phyloP scores from a whole-genome alignment of 2,113 vertebrate genomes.

The Tautogolabrus adspersus region DNA sequence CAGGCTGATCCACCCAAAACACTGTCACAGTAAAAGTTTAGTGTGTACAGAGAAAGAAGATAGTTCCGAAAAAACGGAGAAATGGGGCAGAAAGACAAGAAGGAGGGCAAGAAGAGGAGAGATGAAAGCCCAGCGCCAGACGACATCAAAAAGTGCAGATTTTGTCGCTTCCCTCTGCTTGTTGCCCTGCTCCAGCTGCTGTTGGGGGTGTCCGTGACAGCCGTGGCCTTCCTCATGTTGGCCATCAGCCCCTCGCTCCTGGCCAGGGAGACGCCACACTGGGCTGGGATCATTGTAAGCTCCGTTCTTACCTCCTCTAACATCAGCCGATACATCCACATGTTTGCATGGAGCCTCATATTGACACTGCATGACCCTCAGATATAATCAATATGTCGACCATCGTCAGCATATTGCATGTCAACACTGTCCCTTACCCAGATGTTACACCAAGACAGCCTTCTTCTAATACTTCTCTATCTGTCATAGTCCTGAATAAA shows the following conservation, averaged over 20 bases:
- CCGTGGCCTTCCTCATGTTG: conserved; percentile 93
- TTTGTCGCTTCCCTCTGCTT: conserved; percentile 94
- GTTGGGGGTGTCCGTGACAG: conserved; percentile 87
- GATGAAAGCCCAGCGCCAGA: conserved; percentile 75
- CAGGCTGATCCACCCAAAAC: conserved; percentile 60
- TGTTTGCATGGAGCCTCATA: conserved; percentile 66
- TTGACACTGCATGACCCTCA: conserved; percentile 51
- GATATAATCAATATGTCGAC: background rate
- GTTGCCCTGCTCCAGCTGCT: conserved; percentile 93
- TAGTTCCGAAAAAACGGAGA: conserved; percentile 20
- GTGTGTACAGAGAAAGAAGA: conserved; percentile 23
- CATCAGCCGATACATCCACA: conserved; percentile 14
- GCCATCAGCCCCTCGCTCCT: conserved; percentile 91
- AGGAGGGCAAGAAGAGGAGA: conserved; percentile 73
- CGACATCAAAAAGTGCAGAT: conserved; percentile 87
- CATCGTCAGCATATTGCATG: conserved; percentile 40
- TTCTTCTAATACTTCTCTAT: conserved; percentile 29
- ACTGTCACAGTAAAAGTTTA: conserved; percentile 59
- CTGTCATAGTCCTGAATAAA: conserved; percentile 19
- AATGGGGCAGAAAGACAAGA: conserved; percentile 76
- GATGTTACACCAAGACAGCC: conserved; percentile 8
- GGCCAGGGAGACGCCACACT: conserved; percentile 95
- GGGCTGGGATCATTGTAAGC: conserved; percentile 99
- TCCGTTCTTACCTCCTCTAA: conserved; percentile 40
- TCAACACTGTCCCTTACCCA: conserved; percentile 5